These are phyloP conservation scores for Philantomba maxwellii DNA, from an alignment of 2,113 vertebrate genomes.

Conservation along the genomic window DNA sequence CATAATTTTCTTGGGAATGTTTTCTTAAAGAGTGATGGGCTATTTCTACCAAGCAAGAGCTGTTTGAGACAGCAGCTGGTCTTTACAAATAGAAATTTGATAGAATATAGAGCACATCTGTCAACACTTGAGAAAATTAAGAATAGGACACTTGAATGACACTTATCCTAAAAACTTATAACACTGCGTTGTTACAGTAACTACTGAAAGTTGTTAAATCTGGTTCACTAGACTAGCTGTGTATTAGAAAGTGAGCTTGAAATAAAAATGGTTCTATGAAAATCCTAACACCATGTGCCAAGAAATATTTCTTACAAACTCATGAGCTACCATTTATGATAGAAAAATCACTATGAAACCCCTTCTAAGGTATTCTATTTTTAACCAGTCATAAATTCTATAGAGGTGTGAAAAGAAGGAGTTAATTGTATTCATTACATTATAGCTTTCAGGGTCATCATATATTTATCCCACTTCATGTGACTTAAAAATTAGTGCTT, in stretches of 20 bases:
- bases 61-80: neutral
- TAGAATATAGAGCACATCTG: neutral
- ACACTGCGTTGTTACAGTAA: neutral
- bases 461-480: neutral
- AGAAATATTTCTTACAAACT: neutral
- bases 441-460: neutral
- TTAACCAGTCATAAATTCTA: neutral
- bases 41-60: neutral
- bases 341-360: neutral
- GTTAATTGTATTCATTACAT: neutral
- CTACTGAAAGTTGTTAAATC: neutral
- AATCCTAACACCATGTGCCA: neutral
- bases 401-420: neutral
- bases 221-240: neutral
- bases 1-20: neutral
- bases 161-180: neutral
- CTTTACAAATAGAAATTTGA: conserved; percentile 16
- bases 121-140: conserved; percentile 27
- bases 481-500: neutral
- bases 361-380: neutral
- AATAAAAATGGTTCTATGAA: neutral
- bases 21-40: neutral
- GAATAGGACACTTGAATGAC: neutral
- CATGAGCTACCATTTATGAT: neutral
- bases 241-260: neutral